Evolutionary conservation across 2,888 invertebrate species (phyloP), one percentile per base, ranked within the genome.

Genomic region (Lissonota sp.): DNA sequence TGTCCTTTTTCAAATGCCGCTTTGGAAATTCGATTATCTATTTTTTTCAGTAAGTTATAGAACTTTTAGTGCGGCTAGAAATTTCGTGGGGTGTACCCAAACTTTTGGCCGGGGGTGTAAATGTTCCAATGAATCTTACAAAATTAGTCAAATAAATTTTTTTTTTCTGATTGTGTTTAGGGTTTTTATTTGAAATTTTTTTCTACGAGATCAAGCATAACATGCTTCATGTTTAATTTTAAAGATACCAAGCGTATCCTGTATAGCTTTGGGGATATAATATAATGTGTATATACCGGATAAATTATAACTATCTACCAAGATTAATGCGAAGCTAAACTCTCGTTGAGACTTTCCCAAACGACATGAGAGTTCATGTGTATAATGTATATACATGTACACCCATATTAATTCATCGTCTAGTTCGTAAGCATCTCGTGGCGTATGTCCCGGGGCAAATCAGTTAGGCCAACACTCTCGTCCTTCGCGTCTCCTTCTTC

Each of bases 371-470:
- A 69, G 71, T 55, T 40, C 46, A 26, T 26, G 26, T 26, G 26
- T 26, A 26, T 26, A 26, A 26, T 26, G n/a, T 53, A 57, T 44
- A n/a, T 57, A 53, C n/a, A 51, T 51, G 49, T 63, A 60, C 10
- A 44, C 1, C 26, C 10, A 44, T 44, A 44, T 6, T 69, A 70
- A 60, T 14, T 64, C 51, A 67, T 67, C 60, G 8, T 53, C 46
- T 40, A 62, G 64, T 66, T 69, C 42, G 16, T 63, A 73, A 63
- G 62, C 64, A 66, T 66, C 57, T 58, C 55, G 26, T 26, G 12
- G 10, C 51, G 67, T 70, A 44, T 53, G 63, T 76, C 79, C 58
- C 53, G 49, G 60, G 76, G 79, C 66, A 71, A 63, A 67, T 55
- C 58, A 63, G 69, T 58, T 76, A 63, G 44, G 67, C 49, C 63